These are phyloP conservation scores for Xiphophorus birchmanni DNA, from an alignment of 2,797 vertebrate species.

Conservation along the genomic window DNA sequence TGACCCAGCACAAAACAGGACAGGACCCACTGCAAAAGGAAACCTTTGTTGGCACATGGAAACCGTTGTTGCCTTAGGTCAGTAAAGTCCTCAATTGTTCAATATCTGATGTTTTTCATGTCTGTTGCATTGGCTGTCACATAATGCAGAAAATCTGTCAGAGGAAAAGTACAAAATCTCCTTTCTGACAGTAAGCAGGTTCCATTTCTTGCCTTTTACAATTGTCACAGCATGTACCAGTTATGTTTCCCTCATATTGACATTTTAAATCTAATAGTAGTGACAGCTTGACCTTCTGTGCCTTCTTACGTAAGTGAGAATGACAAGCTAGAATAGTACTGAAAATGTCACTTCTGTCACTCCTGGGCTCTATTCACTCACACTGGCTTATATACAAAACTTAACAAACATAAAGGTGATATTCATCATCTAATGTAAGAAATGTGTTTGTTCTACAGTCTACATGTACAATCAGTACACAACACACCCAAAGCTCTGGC, in stretches of 20 bases:
- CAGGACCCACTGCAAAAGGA: constrained; percentile 29
- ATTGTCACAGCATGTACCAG: constrained; percentile 31
- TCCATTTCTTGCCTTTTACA: constrained; percentile 15
- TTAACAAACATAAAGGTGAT: constrained; percentile 22
- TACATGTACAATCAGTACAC: background rate
- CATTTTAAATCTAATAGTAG: constrained; percentile 50
- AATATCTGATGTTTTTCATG: constrained; percentile 10
- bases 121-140: constrained; percentile 4
- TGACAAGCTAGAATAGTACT: constrained; percentile 37
- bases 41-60: constrained; percentile 15
- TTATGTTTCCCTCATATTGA: constrained; percentile 30
- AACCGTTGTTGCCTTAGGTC: background rate
- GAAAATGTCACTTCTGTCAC: constrained; percentile 63
- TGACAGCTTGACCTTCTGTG: constrained; percentile 64
- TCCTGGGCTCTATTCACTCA: constrained; percentile 25
- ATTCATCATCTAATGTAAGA: constrained; percentile 19
- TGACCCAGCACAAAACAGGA: constrained; percentile 27
- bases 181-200: constrained; percentile 7
- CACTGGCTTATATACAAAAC: constrained; percentile 31
- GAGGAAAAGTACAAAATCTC: constrained; percentile 14
- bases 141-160: constrained; percentile 17
- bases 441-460: constrained; percentile 18
- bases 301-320: constrained; percentile 27
- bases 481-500: constrained; percentile 28
- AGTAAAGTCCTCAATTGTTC: background rate